Evolutionary conservation across 2,797 vertebrate species (phyloP).

Genomic region (Chiroxiphia lanceolata): DNA sequence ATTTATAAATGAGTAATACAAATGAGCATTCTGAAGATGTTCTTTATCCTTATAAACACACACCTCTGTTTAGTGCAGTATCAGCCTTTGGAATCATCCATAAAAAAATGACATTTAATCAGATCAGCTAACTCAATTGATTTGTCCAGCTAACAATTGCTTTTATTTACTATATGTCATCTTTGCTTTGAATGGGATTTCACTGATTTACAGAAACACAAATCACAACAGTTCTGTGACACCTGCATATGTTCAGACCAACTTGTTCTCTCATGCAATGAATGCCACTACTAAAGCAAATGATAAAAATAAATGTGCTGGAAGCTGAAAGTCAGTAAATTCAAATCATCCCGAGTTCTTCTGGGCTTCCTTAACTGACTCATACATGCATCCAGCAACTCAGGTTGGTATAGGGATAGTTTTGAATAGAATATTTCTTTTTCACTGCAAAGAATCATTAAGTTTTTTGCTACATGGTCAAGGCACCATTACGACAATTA

Average conservation of each 20-base stretch:
- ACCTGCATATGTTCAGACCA: neutral
- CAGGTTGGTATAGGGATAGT: accelerated
- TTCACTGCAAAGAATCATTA: neutral
- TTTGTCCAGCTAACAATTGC: neutral
- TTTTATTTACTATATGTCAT: neutral
- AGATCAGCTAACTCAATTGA: neutral
- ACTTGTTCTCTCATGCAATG: neutral
- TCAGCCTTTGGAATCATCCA: neutral
- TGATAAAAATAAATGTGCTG: neutral
- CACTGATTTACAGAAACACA: neutral
- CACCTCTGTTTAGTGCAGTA: neutral
- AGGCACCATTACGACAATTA: neutral
- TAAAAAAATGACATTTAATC: neutral
- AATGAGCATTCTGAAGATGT: neutral
- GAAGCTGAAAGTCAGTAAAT: neutral
- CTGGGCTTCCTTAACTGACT: neutral
- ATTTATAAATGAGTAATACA: neutral
- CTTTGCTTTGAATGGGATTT: neutral
- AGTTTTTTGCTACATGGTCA: neutral
- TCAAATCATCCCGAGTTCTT: neutral
- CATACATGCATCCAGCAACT: neutral
- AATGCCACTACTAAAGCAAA: neutral
- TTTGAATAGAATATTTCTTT: neutral
- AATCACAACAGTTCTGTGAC: neutral
- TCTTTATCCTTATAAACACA: neutral